phyloP scores from a whole-genome alignment of 1,140 invertebrate genomes.

The Diorhabda elongata region DNA sequence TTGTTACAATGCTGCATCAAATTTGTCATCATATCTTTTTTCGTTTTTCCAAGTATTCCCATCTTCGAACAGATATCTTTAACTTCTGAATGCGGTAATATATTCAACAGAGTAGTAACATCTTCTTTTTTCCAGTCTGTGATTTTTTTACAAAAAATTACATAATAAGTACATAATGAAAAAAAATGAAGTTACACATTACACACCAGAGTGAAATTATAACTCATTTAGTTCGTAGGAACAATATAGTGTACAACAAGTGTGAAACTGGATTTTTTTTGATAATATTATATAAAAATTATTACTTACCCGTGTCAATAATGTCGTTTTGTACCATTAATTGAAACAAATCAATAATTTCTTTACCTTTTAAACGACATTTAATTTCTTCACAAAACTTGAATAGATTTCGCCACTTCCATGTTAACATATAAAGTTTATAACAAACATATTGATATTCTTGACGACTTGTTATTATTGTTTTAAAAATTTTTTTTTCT shows the following conservation, averaged over 20 bases:
- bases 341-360: constrained; percentile 17
- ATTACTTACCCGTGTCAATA: constrained; percentile 19
- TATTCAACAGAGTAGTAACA: neutral
- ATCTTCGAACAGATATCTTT: neutral
- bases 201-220: too few relatives aligned
- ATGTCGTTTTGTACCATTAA: constrained; percentile 17
- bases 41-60: constrained; percentile 9
- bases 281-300: neutral
- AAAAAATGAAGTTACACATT: neutral
- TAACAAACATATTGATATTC: constrained; percentile 18
- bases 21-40: constrained; percentile 7
- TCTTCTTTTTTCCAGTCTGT: neutral
- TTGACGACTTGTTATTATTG: neutral
- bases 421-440: constrained; percentile 22
- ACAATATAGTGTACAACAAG: too few relatives aligned
- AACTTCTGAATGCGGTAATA: neutral
- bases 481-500: neutral
- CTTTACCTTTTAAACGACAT: constrained; percentile 11
- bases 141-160: neutral
- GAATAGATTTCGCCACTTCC: constrained; percentile 21
- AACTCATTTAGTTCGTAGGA: too few relatives aligned
- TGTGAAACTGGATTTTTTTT: too few relatives aligned
- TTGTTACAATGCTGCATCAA: constrained; percentile 5
- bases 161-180: constrained; percentile 1
- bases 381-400: constrained; percentile 22